phyloP scores from a whole-genome alignment of 2,888 invertebrate genomes.

The Fissipunctia ypsillon region DNA sequence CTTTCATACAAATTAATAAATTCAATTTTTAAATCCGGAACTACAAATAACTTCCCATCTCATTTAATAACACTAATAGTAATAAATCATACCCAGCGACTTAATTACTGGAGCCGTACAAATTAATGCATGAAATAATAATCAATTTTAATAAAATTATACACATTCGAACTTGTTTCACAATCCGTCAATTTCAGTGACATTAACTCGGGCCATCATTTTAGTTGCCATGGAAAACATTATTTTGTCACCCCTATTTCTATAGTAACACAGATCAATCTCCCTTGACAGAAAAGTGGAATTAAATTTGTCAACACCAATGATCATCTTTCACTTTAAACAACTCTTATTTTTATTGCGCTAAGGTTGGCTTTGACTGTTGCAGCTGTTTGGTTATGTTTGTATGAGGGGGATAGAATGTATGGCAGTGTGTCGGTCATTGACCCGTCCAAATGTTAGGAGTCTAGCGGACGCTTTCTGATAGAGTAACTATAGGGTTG shows the following conservation, averaged over 20 bases:
- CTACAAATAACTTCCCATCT: slow-evolving; percentile 46
- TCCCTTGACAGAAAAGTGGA: slow-evolving; percentile 56
- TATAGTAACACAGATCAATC: slow-evolving; percentile 51
- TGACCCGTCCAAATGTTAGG: slow-evolving; percentile 83
- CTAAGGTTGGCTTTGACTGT: slow-evolving; percentile 61
- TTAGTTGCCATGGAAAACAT: slow-evolving; percentile 27
- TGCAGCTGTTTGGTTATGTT: slow-evolving; percentile 25
- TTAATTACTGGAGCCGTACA: slow-evolving; percentile 48
- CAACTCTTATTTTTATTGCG: slow-evolving; percentile 33
- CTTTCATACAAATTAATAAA: slow-evolving; percentile 37
- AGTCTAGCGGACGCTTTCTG: slow-evolving; percentile 77
- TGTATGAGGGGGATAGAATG: slow-evolving; percentile 75
- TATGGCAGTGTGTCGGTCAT: slow-evolving; percentile 87
- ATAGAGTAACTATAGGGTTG: slow-evolving; percentile 78
- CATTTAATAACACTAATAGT: slow-evolving; percentile 46
- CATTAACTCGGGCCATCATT: slow-evolving; percentile 59
- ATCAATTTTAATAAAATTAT: slow-evolving; percentile 65
- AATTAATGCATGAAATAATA: slow-evolving; percentile 56
- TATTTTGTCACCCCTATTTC: slow-evolving; percentile 28
- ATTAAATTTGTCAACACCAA: slow-evolving; percentile 56
- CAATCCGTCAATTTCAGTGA: slow-evolving; percentile 68
- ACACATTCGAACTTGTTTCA: slow-evolving; percentile 48
- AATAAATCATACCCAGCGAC: slow-evolving; percentile 42
- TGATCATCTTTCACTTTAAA: slow-evolving; percentile 14
- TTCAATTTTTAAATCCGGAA: slow-evolving; percentile 33